Evolutionary conservation across 2,888 invertebrate species (phyloP), one percentile per base, ranked within the genome.

Genomic region (Chaetogeoica ovagalla): DNA sequence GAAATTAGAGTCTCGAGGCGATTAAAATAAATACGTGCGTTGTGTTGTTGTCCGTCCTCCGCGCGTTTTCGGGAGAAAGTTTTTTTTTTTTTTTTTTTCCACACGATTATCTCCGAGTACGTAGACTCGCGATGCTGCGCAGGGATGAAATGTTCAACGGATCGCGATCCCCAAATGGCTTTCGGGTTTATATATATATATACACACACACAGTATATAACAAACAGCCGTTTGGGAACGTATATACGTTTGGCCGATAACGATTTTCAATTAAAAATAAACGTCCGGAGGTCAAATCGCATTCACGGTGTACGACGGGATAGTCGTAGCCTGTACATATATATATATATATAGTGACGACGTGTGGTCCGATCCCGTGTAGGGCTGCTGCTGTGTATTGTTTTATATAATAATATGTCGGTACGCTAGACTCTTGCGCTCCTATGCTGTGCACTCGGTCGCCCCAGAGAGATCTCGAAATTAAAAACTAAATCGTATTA

Each of bases 261-360:
- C 68, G 73, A 76, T 81, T 73, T 75, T 81, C 69, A 55, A 65
- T 77, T 77, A 62, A 77, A 77, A 77, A 60, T 43, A 52, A 68
- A 37, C 62, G 43, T 73, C 63, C 66, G 60, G 48, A 48, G 69
- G 60, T 76, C 66, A 57, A 39, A 30, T 30, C 30, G 30, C 39
- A 19, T 17, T 62, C 43, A 9, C 19, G 57, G 39, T 39, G 21
- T 5, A 3, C 43, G n/a, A 3, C 43, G n/a, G 17, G 19, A 30
- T 73, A 19, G 30, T 4, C 19, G 1, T 62, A 48, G n/a, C n/a
- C n/a, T 72, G n/a, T 55, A 57, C 4, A n/a, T 57, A 60, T 37
- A 39, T 59, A 39, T 59, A 9, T 23, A 23, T 5, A 19, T 69
- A 37, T 13, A 39, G 4, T 5, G 19, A 5, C 13, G 59, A 13